phyloP scores from a whole-genome alignment of 2,888 invertebrate genomes.

The Mesorhabditis belari region DNA sequence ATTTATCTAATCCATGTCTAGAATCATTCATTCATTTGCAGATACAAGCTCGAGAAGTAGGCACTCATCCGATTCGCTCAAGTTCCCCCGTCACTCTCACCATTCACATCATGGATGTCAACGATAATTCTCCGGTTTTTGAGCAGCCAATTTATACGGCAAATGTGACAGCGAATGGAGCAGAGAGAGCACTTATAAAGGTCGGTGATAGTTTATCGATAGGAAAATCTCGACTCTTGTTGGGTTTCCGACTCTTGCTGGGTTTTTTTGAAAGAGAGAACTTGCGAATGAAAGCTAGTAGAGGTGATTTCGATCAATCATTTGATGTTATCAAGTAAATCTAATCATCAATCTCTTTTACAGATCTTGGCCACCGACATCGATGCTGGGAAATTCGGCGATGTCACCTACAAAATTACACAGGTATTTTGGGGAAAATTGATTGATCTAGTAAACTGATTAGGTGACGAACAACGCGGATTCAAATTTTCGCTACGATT shows the following conservation, averaged over 20 bases:
- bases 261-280: too few relatives aligned
- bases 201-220: slow-evolving; percentile 7
- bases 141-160: slow-evolving; percentile 44
- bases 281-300: too few relatives aligned
- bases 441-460: background rate
- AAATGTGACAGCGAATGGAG: slow-evolving; percentile 38
- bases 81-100: slow-evolving; percentile 46
- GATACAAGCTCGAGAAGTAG: slow-evolving; percentile 52
- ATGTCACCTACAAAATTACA: slow-evolving; percentile 37
- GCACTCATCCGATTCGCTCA: slow-evolving; percentile 45
- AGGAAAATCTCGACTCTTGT: background rate
- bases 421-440: slow-evolving; percentile 10
- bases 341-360: background rate
- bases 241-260: background rate
- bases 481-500: slow-evolving; percentile 45
- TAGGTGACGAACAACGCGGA: slow-evolving; percentile 44
- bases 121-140: slow-evolving; percentile 48
- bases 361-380: slow-evolving; percentile 39
- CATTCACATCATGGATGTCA: slow-evolving; percentile 50
- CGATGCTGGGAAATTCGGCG: slow-evolving; percentile 40
- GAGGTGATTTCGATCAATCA: too few relatives aligned
- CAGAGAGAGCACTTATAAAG: slow-evolving; percentile 24
- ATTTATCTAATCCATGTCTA: too few relatives aligned
- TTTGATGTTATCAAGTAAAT: background rate
- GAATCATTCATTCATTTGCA: slow-evolving; percentile 5